These are phyloP conservation scores for Blennius ocellaris DNA, from an alignment of 2,113 vertebrate genomes.

Conservation along the genomic window DNA sequence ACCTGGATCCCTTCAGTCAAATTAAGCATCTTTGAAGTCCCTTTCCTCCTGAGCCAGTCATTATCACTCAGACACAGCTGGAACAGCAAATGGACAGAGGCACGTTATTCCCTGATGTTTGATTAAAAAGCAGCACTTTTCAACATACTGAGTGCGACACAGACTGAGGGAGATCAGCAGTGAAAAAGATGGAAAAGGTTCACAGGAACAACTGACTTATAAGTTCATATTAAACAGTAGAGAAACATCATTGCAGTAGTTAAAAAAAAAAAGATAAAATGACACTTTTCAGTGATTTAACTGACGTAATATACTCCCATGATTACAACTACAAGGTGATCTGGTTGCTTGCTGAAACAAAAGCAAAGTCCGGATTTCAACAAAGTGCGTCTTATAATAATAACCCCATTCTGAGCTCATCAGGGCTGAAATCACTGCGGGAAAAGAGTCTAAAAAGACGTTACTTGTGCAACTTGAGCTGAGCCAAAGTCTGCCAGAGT, in stretches of 20 bases:
- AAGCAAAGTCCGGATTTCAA: neutral
- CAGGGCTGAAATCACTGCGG: no score
- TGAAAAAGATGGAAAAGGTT: neutral
- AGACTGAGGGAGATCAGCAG: neutral
- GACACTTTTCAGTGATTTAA: neutral
- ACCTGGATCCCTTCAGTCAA: constrained; percentile 22
- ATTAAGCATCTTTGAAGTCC: constrained; percentile 30
- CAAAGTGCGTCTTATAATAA: neutral
- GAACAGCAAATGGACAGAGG: constrained; percentile 6
- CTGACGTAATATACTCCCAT: neutral
- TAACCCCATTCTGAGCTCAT: no score
- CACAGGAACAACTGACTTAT: neutral
- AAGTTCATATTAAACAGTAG: neutral
- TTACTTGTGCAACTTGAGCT: no score
- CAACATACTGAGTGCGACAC: neutral
- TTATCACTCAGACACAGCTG: constrained; percentile 7
- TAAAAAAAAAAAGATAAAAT: neutral
- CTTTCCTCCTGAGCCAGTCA: constrained; percentile 1
- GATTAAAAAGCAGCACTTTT: constrained; percentile 19
- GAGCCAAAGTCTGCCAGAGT: neutral
- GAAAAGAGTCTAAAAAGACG: no score
- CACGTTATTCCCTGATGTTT: constrained; percentile 17
- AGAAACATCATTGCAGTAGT: neutral
- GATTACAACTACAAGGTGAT: neutral
- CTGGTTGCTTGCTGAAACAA: neutral